Base-by-base conservation (phyloP, 2,797 vertebrate genomes). In the Microctenopoma steveboyesi region DNA sequence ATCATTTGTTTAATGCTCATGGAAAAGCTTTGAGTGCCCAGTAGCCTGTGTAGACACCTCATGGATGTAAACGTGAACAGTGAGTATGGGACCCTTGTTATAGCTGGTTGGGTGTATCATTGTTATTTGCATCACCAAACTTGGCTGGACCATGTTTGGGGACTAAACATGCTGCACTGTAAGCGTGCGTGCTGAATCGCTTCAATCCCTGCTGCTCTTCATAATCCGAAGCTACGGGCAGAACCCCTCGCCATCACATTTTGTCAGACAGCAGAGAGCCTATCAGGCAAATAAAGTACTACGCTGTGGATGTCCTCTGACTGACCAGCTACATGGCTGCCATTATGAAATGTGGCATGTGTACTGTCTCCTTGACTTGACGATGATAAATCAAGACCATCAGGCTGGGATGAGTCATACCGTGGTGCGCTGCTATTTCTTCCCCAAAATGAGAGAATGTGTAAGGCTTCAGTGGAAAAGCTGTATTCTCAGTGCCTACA, bases 371-470 rank as follows among this genome's bases (percentile, higher is more conserved):
- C 56, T 74, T 83, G 74, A 75, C 63, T 86, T 79, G 70, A 85
- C 64, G 79, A 75, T 84, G 75, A 82, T 76, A 62, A 76, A 78
- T 75, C 49, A 69, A 48, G 72, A 74, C 67, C 57, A 72, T 80
- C 33, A 67, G 62, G 56, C 69, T 45, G 6, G 35, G 57, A 55
- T 82, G 74, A 83, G 60, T 85, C 69, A 79, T 60, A 18, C 35
- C 1, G 59, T 65, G 40, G 13, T 69, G 49, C 28, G 12, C 70
- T 66, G 43, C 77, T 73, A 72, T 74, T 76, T 49, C 35, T 28
- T 5, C 22, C 68, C 71, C 76, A 73, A 77, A 80, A 60, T 40
- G 5, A 83, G 48, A 69, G 45, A 42, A 61, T 68, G 64, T 56
- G 18, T 28, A 50, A 6, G 14, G 15, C 64, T 50, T 55, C 18